Base-by-base conservation (phyloP, 2,113 vertebrate genomes). In the Aplodontia rufa region DNA sequence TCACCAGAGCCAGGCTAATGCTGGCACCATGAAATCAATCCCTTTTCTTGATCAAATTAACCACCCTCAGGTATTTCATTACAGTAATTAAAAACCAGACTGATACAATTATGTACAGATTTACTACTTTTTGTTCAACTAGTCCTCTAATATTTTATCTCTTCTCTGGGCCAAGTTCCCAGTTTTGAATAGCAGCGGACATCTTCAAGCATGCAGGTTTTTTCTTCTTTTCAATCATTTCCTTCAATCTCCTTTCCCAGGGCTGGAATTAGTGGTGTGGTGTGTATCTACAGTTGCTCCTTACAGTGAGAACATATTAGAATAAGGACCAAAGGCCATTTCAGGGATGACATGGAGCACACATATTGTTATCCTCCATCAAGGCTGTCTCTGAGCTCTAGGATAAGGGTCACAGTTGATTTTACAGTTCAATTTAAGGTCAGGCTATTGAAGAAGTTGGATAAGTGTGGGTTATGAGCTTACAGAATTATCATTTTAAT, bases 341-440 rank as follows among this genome's bases (percentile, higher is more conserved):
- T 45, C 37, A 62, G 53, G 30, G 45, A n/a, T 68, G 37, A 37
- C 11, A 58, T 51, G 32, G 91, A 79, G 82, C 49, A 22, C 20
- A 20, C 78, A 40, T 30, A 51, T 60, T 75, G 8, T 64, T 55
- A 93, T 32, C 79, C 47, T 94, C 53, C 26, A 53, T 6, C 24
- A 76, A 64, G 76, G 90, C 72, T 76, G n/a, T 92, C 37, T 16
- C 6, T 0, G 51, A 90, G 11, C 30, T 64, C 53, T 66, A 9
- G 76, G 16, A n/a, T 79, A 80, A 83, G 78, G 80, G 47, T 82
- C 80, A 68, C 37, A 64, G 81, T 87, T 93, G 49, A 19, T 82
- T 93, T 93, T 86, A 89, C 19, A 47, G 58, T 71, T 87, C 74
- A 94, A 6, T 66, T 95, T 83, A 87, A 96, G 89, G 26, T 88